Conservation (phyloP, 2,888 invertebrate genomes). For the Dryobotodes eremita region DNA sequence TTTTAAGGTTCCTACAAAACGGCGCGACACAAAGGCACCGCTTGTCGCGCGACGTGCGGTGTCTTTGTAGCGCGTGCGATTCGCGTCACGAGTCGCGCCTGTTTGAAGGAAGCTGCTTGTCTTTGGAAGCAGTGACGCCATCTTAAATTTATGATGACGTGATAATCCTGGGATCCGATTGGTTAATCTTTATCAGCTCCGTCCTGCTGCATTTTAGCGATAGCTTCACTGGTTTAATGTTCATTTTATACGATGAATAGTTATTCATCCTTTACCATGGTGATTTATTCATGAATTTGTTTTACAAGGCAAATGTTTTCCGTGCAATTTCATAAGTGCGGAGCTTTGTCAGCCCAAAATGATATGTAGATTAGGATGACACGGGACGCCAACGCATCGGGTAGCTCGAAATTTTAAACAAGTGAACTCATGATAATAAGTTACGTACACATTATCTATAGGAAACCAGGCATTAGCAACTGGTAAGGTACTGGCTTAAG, state of each 20-base stretch:
- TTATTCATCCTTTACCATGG: slow-evolving; percentile 42
- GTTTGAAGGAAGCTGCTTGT: neutral
- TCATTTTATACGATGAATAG: slow-evolving; percentile 8
- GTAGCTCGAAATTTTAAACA: slow-evolving; percentile 2
- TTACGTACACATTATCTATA: neutral
- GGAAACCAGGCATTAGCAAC: neutral
- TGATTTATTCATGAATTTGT: slow-evolving; percentile 54
- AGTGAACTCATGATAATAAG: neutral
- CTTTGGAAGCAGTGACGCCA: neutral
- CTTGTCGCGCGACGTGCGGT: no score
- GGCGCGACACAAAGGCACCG: no score
- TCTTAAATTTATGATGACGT: neutral
- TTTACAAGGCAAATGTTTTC: slow-evolving; percentile 46
- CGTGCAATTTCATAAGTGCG: slow-evolving; percentile 49
- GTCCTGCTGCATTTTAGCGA: neutral
- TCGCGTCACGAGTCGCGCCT: no score
- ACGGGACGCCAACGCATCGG: neutral
- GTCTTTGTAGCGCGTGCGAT: no score
- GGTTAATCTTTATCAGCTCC: neutral
- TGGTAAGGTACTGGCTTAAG: neutral
- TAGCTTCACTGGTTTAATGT: neutral
- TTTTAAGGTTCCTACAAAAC: no score
- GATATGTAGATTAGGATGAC: slow-evolving; percentile 34
- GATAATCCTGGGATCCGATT: neutral
- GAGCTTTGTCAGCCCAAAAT: slow-evolving; percentile 52